Evolutionary conservation across 2,113 vertebrate species (phyloP).

Genomic region (Callopanchax toddi): DNA sequence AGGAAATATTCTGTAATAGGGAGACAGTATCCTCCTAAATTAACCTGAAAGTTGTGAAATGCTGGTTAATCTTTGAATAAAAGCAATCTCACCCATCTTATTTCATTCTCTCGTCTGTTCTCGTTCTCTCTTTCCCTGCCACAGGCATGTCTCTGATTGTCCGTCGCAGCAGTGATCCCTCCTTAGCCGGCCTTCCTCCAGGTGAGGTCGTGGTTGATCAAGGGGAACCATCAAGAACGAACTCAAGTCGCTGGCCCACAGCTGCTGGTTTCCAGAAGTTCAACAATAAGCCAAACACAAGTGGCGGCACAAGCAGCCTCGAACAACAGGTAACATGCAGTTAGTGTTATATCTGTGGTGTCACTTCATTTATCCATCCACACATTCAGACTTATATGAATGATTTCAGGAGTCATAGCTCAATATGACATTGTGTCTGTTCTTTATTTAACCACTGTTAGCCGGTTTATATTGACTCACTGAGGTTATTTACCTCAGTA

Average conservation of each 20-base stretch:
- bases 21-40: no score
- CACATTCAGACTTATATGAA: neutral
- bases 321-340: slow-evolving; percentile 86
- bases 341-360: neutral
- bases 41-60: no score
- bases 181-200: slow-evolving; percentile 81
- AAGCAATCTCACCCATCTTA: neutral
- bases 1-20: no score
- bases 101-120: neutral
- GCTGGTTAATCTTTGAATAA: neutral
- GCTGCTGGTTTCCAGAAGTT: slow-evolving; percentile 89
- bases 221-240: slow-evolving; percentile 92
- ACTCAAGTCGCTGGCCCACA: slow-evolving; percentile 92
- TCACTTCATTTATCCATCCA: neutral
- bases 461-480: slow-evolving; percentile 2
- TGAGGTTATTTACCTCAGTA: slow-evolving; percentile 13
- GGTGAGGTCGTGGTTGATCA: slow-evolving; percentile 81
- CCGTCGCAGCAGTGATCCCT: slow-evolving; percentile 95
- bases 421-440: neutral
- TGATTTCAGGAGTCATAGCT: no score
- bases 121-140: slow-evolving; percentile 2
- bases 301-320: slow-evolving; percentile 75
- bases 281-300: slow-evolving; percentile 60
- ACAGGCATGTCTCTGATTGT: slow-evolving; percentile 96
- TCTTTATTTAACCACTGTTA: slow-evolving; percentile 3